Conservation (phyloP, 2,113 vertebrate species). For the Turnix velox region DNA sequence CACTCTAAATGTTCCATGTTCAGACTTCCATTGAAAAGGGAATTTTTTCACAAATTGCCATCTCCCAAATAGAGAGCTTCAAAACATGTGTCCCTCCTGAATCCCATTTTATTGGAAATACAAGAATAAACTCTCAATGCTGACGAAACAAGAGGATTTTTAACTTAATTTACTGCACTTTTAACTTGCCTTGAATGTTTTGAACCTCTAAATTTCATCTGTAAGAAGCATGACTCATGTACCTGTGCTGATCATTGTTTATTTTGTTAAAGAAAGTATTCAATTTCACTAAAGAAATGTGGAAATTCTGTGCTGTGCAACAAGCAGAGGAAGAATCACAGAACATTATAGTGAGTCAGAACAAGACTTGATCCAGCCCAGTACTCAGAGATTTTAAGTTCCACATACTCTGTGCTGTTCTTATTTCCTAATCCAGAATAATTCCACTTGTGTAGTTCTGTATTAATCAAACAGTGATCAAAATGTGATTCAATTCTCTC, state of each 20-base stretch:
- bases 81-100: background rate
- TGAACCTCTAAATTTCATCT: background rate
- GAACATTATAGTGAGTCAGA: background rate
- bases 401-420: background rate
- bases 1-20: background rate
- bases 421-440: background rate
- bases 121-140: background rate
- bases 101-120: background rate
- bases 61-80: background rate
- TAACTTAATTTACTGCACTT: background rate
- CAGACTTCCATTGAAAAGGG: background rate
- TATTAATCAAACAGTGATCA: background rate
- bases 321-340: background rate
- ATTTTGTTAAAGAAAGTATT: background rate
- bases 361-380: background rate
- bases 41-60: background rate
- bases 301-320: background rate
- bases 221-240: background rate
- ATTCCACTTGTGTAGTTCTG: background rate
- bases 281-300: background rate
- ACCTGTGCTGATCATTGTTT: background rate
- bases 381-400: background rate
- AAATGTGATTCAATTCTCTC: background rate
- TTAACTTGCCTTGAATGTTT: background rate
- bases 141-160: background rate